phyloP scores from a whole-genome alignment of 2,888 invertebrate genomes.

The Rhagophthalmus giganteus region DNA sequence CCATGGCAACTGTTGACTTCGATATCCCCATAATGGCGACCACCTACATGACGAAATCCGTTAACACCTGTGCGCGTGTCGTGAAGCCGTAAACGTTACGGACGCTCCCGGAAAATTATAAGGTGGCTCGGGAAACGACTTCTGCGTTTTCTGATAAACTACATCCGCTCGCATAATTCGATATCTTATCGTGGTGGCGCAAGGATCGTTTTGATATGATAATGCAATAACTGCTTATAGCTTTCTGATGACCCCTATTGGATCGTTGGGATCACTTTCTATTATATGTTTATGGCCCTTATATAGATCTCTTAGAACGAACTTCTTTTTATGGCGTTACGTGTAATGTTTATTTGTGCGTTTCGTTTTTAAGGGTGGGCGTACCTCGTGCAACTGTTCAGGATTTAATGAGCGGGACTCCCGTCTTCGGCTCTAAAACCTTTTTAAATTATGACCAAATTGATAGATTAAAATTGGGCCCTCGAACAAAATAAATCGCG shows the following conservation, averaged over 20 bases:
- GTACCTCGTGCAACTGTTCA: background rate
- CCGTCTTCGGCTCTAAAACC: no score
- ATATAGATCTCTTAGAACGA: conserved; percentile 28
- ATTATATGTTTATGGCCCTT: conserved; percentile 30
- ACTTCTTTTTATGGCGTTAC: conserved; percentile 27
- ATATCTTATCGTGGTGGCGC: conserved; percentile 27
- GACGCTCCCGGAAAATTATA: conserved; percentile 25
- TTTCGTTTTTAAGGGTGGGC: background rate
- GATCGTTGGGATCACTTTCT: conserved; percentile 30
- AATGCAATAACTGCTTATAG: conserved; percentile 32
- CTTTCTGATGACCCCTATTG: conserved; percentile 32
- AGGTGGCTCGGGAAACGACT: conserved; percentile 27
- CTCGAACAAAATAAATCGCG: no score
- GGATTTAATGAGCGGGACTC: no score
- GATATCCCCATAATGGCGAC: conserved; percentile 23
- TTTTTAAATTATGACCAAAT: no score
- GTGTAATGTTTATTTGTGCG: conserved; percentile 27
- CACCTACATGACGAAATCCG: conserved; percentile 18
- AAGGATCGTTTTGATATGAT: conserved; percentile 31
- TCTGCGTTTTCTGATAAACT: conserved; percentile 30
- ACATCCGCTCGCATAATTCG: conserved; percentile 28
- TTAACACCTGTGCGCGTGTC: conserved; percentile 32
- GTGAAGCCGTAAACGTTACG: conserved; percentile 22
- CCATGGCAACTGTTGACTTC: conserved; percentile 24
- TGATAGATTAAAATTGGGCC: no score